Evolutionary conservation across 1,140 invertebrate genomes (phyloP), one percentile per base, ranked within the genome.

Genomic region (Drosophila tropicalis): DNA sequence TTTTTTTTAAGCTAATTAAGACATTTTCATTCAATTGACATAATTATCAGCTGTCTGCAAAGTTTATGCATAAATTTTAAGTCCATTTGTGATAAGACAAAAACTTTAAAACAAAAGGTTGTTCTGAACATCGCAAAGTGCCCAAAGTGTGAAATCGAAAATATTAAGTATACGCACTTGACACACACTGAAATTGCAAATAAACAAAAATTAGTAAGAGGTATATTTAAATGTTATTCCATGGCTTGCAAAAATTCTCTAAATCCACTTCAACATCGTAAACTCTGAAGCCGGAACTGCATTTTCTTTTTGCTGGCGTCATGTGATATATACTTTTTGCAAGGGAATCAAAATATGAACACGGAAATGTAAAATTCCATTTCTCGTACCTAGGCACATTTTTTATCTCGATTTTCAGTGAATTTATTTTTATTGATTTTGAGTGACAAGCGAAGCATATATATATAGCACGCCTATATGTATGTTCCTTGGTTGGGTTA

Each of bases 381-480:
- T 51, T 36, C 32, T 47, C 66, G 63, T 29, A 66, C 56, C 61
- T 71, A 77, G 68, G 78, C 74, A 76, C 68, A 76, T 63, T 75
- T 71, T 47, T 61, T 40, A 36, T 40, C 36, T 39, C n/a, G 25
- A 22, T 51, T 22, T 22, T 51, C 44, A 44, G 17, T 51, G 44
- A 51, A 76, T 70, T 70, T 74, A 65, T 76, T 76, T 63, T 71
- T 68, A 86, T 75, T 86, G 70, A 81, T 78, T 75, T 66, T 58
- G 58, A 74, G 67, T 64, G 69, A 63, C 72, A 74, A 66, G 65
- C 65, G 44, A n/a, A 41, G 39, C 71, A 67, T 60, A 51, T 65
- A 55, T 56, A 58, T 61, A 60, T 17, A 47, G 2, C 22, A 4
- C 2, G 22, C 22, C 7, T 19, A 47, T 19, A 51, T 51, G 9